A percentile compares a stretch with the other conserved stretches of the same genome.
Evolutionary conservation across 1,140 invertebrate species (phyloP).

Genomic region (Ceratitis capitata): DNA sequence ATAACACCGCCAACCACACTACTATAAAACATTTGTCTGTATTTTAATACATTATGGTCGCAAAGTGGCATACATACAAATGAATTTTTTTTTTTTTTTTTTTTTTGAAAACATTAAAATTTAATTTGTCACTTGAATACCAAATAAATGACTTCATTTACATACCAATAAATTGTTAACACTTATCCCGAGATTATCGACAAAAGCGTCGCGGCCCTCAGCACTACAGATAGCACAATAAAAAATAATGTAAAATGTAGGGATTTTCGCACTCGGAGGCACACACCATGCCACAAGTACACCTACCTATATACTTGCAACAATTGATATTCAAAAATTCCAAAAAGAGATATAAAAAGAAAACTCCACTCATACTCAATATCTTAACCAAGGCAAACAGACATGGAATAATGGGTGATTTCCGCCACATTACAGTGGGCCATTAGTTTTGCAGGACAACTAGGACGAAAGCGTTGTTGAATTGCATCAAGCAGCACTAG

Average conservation of each 20-base stretch:
- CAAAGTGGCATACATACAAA: too few relatives aligned
- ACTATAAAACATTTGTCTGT: too few relatives aligned
- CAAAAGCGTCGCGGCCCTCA: neutral
- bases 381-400: neutral
- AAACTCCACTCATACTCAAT: neutral
- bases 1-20: too few relatives aligned
- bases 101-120: too few relatives aligned
- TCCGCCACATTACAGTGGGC: slow-evolving; percentile 7
- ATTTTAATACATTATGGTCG: too few relatives aligned
- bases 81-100: too few relatives aligned
- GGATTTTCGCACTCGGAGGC: neutral
- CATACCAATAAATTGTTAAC: slow-evolving; percentile 37
- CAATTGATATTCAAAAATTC: neutral
- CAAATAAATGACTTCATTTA: slow-evolving; percentile 17
- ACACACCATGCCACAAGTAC: neutral
- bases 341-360: neutral
- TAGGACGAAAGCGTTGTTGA: neutral
- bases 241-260: neutral
- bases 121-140: slow-evolving; percentile 1
- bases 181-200: slow-evolving; percentile 22
- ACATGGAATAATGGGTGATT: slow-evolving; percentile 22
- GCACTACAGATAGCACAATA: neutral
- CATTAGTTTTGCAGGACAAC: neutral
- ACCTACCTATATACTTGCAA: neutral
- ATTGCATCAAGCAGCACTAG: neutral